phyloP scores from a whole-genome alignment of 1,140 invertebrate genomes.

The Neodiprion pinetum region DNA sequence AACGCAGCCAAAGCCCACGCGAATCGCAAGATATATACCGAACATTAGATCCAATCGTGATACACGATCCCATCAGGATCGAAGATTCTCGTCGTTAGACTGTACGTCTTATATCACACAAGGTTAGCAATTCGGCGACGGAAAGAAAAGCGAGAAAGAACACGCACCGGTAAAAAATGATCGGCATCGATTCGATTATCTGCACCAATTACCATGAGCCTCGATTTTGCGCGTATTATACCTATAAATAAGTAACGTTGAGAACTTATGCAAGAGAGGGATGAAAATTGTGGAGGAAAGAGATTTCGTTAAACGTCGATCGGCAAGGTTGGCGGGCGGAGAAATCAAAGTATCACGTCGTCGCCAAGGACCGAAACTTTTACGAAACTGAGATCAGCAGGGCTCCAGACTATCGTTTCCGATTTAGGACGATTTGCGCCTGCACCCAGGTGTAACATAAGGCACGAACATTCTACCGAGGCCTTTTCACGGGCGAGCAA shows the following conservation, averaged over 20 bases:
- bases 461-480: neutral
- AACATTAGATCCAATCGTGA: too few relatives aligned
- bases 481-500: neutral
- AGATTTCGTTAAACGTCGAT: neutral
- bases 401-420: neutral
- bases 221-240: neutral
- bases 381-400: too few relatives aligned
- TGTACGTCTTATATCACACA: too few relatives aligned
- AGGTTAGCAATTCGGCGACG: neutral
- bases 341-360: neutral
- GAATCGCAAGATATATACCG: too few relatives aligned
- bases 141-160: neutral
- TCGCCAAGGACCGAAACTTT: neutral
- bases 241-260: neutral
- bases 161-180: neutral
- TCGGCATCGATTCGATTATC: neutral
- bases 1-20: too few relatives aligned
- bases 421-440: neutral
- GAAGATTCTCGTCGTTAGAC: too few relatives aligned
- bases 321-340: neutral
- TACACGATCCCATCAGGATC: too few relatives aligned
- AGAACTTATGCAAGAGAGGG: constrained; percentile 1
- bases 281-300: constrained; percentile 7
- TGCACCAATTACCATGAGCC: neutral
- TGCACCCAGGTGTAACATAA: neutral